Evolutionary conservation across 2,888 invertebrate species (phyloP).

Genomic region (Melolontha melolontha): DNA sequence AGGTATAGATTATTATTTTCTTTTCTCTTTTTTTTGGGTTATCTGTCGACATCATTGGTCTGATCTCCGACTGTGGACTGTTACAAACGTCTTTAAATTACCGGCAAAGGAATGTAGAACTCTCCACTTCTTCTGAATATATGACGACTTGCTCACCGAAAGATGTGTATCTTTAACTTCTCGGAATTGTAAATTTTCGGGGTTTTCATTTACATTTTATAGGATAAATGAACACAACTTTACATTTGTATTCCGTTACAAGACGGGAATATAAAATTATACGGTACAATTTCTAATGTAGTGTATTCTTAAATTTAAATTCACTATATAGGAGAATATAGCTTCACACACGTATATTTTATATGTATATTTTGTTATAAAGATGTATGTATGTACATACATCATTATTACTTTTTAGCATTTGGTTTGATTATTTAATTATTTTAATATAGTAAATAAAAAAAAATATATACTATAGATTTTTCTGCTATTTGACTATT

Average conservation of each 20-base stretch:
- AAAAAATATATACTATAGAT: no score
- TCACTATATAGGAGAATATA: constrained; percentile 15
- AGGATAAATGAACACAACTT: constrained; percentile 56
- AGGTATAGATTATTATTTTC: constrained; percentile 33
- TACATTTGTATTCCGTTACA: constrained; percentile 47
- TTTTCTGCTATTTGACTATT: no score
- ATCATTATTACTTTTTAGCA: neutral
- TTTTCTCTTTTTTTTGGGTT: constrained; percentile 8
- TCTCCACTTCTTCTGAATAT: constrained; percentile 53
- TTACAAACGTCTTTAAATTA: constrained; percentile 57
- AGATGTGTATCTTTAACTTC: constrained; percentile 62
- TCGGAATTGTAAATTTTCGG: constrained; percentile 62
- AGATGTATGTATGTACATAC: constrained; percentile 5
- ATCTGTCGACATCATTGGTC: constrained; percentile 31
- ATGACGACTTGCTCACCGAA: constrained; percentile 55
- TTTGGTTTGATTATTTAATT: no score
- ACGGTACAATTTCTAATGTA: constrained; percentile 37
- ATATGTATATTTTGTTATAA: neutral
- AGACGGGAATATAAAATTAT: constrained; percentile 40
- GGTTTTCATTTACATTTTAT: constrained; percentile 59
- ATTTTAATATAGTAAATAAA: no score
- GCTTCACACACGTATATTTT: constrained; percentile 1
- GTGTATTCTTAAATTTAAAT: constrained; percentile 33
- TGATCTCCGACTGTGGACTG: constrained; percentile 54
- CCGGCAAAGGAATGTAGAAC: constrained; percentile 59